Evolutionary conservation across 2,888 invertebrate genomes (phyloP), one percentile per base, ranked within the genome.

Genomic region (Diarsia rubi): DNA sequence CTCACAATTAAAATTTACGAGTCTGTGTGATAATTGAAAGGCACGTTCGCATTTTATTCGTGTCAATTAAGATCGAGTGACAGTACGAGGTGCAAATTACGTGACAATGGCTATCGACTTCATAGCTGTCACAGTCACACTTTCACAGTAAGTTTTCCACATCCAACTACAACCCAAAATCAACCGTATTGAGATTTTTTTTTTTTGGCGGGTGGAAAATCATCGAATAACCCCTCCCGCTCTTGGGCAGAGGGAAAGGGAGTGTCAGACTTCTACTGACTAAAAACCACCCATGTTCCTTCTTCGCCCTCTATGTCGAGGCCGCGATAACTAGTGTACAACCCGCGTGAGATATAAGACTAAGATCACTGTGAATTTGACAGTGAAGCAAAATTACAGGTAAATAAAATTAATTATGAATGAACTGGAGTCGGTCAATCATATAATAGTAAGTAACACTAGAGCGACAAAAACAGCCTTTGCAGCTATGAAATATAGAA

Each of bases 1-100:
- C 45, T 57, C 59, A 12, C 54, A 82, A 77, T 82, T 82, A 81
- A 84, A 84, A 82, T 84, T 63, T 76, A 67, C 67, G 66, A 52
- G 70, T 65, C 63, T 66, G 49, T 76, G 54, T 64, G 66, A 72
- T 82, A 85, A 85, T 82, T 84, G 78, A 69, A 54, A 63, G 67
- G 78, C 78, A 76, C 82, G 83, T 85, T 67, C 73, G 47, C 60
- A 37, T 71, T 82, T 85, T 82, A 71, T 82, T 78, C 64, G 73
- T 65, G 69, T 64, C 69, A 84, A 82, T 82, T 82, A 77, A 70
- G 69, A 82, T 76, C 45, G 82, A 81, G 60, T 82, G 63, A 64
- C 75, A 75, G 21, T 24, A 64, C 52, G 69, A 72, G 69, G 42
- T 70, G 64, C 31, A 45, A 75, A 76, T 84, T 12, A 67, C 44